These are phyloP conservation scores for Hydropsyche betteni DNA, from an alignment of 2,888 invertebrate genomes.

Conservation along the genomic window DNA sequence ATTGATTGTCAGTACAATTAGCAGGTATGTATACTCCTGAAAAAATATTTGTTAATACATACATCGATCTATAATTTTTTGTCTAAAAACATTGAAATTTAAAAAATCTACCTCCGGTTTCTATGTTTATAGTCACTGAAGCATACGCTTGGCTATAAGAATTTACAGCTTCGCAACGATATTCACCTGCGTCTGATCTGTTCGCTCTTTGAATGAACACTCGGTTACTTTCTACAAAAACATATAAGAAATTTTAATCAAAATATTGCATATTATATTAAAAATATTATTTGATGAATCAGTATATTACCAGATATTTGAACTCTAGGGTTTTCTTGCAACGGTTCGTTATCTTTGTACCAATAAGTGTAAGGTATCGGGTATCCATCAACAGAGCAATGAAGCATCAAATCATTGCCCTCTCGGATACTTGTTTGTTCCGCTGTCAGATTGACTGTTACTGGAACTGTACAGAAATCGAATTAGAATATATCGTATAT, in stretches of 20 bases:
- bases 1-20: slow-evolving; percentile 85
- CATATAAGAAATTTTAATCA: not conserved
- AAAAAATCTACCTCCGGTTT: not conserved
- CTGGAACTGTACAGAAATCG: slow-evolving; percentile 66
- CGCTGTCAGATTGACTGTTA: slow-evolving; percentile 71
- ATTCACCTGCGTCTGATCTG: slow-evolving; percentile 78
- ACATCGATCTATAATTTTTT: not conserved
- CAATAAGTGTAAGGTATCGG: slow-evolving; percentile 81
- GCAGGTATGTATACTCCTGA: slow-evolving; percentile 78
- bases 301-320: slow-evolving; percentile 70
- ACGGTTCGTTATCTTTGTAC: slow-evolving; percentile 77
- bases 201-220: slow-evolving; percentile 73
- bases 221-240: slow-evolving; percentile 69
- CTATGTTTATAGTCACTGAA: slow-evolving; percentile 66
- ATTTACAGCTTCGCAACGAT: slow-evolving; percentile 86
- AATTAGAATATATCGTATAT: too few relatives aligned
- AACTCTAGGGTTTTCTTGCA: slow-evolving; percentile 68
- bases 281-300: slow-evolving; percentile 1
- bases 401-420: slow-evolving; percentile 75
- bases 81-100: not conserved
- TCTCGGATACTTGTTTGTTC: slow-evolving; percentile 67
- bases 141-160: slow-evolving; percentile 72
- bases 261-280: not conserved
- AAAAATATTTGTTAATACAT: slow-evolving; percentile 11
- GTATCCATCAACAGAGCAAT: slow-evolving; percentile 80